These are phyloP conservation scores for Atlantisia rogersi DNA, from an alignment of 2,113 vertebrate genomes.

Conservation along the genomic window DNA sequence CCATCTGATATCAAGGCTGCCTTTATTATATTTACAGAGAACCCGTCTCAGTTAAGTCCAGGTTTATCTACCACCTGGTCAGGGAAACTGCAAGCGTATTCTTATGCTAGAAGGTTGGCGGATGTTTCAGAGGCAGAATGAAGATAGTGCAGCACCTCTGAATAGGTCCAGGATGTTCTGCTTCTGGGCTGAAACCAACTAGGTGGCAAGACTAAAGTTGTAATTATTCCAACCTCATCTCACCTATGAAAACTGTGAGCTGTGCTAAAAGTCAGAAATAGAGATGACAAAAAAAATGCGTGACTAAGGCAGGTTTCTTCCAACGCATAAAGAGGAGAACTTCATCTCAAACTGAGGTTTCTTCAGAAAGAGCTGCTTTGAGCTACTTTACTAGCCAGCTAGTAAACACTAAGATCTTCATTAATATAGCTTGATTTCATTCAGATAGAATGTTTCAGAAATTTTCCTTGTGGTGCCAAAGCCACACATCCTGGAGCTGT, in stretches of 20 bases:
- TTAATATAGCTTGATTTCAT: neutral
- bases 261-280: neutral
- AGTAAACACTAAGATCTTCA: neutral
- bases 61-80: neutral
- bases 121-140: neutral
- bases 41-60: neutral
- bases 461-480: too few relatives aligned
- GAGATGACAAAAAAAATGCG: neutral
- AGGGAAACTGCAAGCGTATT: neutral
- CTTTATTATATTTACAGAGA: neutral
- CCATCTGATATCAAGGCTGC: neutral
- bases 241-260: neutral
- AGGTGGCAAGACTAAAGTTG: neutral
- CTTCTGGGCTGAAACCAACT: neutral
- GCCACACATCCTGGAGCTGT: too few relatives aligned
- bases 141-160: neutral
- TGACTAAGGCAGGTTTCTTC: neutral
- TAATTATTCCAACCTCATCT: neutral
- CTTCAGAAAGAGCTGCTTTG: neutral
- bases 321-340: neutral
- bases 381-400: neutral
- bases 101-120: neutral
- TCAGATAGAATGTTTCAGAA: neutral
- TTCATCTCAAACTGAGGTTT: neutral
- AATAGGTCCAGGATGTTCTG: neutral